Evolutionary conservation across 2,797 vertebrate genomes (phyloP).

Genomic region (Smutsia gigantea): DNA sequence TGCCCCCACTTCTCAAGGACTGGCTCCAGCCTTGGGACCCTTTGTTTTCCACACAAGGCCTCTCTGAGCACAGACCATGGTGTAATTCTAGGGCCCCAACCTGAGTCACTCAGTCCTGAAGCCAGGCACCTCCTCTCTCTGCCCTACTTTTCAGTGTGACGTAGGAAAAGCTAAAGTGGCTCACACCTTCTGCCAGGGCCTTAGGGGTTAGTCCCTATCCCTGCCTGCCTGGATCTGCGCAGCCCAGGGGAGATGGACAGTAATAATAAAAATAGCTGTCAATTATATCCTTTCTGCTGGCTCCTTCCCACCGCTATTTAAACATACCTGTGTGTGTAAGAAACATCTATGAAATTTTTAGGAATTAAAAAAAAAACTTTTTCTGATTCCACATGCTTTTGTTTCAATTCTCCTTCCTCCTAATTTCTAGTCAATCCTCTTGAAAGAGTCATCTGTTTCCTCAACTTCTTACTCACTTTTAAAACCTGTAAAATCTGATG

Average conservation of each 20-base stretch:
- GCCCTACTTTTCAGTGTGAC: constrained; percentile 20
- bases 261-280: neutral
- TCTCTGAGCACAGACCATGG: neutral
- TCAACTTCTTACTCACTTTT: neutral
- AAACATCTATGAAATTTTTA: constrained; percentile 38
- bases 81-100: neutral
- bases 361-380: neutral
- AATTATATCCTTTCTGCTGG: neutral
- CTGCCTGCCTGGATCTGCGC: neutral
- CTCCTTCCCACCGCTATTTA: constrained; percentile 31
- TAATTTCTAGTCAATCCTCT: neutral
- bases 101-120: neutral
- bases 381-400: neutral
- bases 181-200: neutral
- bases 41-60: constrained; percentile 59
- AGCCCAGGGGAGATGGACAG: neutral
- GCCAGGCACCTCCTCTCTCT: constrained; percentile 5
- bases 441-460: constrained; percentile 9
- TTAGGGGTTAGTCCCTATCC: neutral
- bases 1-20: neutral
- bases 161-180: neutral
- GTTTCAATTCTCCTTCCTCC: neutral
- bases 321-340: neutral
- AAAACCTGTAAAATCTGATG: constrained; percentile 18
- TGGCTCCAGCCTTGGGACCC: neutral